A percentile compares a stretch with the other conserved stretches of the same genome.
Conservation (phyloP, 2,888 invertebrate genomes). For the Spilosoma lubricipeda region DNA sequence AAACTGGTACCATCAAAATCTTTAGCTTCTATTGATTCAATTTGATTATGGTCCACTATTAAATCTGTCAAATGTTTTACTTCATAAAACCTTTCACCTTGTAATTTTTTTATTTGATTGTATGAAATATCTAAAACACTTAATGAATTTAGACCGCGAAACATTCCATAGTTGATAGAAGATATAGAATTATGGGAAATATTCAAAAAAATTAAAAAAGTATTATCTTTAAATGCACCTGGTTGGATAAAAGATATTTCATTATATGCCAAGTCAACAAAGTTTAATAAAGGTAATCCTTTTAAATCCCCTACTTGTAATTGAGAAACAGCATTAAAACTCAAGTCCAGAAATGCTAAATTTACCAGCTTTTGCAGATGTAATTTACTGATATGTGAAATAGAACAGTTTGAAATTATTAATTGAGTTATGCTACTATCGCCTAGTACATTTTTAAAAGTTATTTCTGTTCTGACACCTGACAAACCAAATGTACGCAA, state of each 20-base stretch:
- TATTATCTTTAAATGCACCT: slow-evolving; percentile 66
- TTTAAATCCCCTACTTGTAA: slow-evolving; percentile 58
- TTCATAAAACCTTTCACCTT: slow-evolving; percentile 68
- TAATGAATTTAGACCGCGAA: slow-evolving; percentile 62
- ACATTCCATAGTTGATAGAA: slow-evolving; percentile 65
- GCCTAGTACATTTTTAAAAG: background rate
- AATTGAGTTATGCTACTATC: slow-evolving; percentile 48
- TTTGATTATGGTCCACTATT: slow-evolving; percentile 70
- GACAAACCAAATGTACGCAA: slow-evolving; percentile 59
- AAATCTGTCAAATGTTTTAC: slow-evolving; percentile 55
- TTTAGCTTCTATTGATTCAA: slow-evolving; percentile 55
- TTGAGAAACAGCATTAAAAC: slow-evolving; percentile 58
- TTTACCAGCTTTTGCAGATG: slow-evolving; percentile 50
- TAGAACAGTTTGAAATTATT: slow-evolving; percentile 53
- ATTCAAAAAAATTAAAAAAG: slow-evolving; percentile 59
- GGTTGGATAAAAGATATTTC: slow-evolving; percentile 66
- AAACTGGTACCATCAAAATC: slow-evolving; percentile 61
- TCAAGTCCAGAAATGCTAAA: slow-evolving; percentile 58
- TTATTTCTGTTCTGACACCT: slow-evolving; percentile 50
- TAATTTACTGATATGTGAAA: slow-evolving; percentile 56
- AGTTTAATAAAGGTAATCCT: slow-evolving; percentile 50
- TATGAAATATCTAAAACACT: slow-evolving; percentile 67
- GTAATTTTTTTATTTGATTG: slow-evolving; percentile 63
- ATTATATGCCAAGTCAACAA: slow-evolving; percentile 70
- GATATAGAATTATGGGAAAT: slow-evolving; percentile 69